phyloP scores from a whole-genome alignment of 1,140 invertebrate genomes.

The Diplogasteroides magnus region DNA sequence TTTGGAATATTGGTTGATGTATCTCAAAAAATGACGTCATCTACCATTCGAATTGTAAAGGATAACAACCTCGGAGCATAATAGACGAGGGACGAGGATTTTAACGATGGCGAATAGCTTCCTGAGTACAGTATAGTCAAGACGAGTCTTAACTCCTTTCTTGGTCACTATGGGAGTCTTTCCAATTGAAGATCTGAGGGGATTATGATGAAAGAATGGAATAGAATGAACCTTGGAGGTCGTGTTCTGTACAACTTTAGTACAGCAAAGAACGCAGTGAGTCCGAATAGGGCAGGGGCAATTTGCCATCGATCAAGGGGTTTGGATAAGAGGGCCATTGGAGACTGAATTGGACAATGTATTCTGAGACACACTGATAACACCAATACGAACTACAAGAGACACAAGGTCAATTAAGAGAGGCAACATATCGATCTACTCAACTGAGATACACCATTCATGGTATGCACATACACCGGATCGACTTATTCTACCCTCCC shows the following conservation, averaged over 20 bases:
- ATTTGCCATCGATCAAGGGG: background rate
- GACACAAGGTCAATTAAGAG: background rate
- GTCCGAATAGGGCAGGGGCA: background rate
- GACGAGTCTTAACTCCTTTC: conserved; percentile 70
- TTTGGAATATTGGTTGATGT: too few relatives aligned
- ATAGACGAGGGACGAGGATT: conserved; percentile 74
- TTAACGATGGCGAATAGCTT: conserved; percentile 72
- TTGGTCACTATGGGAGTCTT: conserved; percentile 11
- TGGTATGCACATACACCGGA: too few relatives aligned
- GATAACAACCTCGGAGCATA: conserved; percentile 60
- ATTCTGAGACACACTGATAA: background rate
- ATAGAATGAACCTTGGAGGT: background rate
- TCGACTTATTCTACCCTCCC: too few relatives aligned
- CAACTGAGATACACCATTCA: too few relatives aligned
- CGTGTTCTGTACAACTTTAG: background rate
- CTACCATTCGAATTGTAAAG: too few relatives aligned
- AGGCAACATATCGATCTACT: too few relatives aligned
- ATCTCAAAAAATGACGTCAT: too few relatives aligned
- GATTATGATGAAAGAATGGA: background rate
- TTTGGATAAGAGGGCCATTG: background rate
- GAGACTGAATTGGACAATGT: background rate
- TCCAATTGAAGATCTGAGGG: background rate
- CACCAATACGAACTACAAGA: background rate
- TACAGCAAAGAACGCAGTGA: background rate
- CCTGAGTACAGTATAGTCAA: conserved; percentile 75